Conservation (phyloP, 2,113 vertebrate genomes). For the Gavialis gangeticus region DNA sequence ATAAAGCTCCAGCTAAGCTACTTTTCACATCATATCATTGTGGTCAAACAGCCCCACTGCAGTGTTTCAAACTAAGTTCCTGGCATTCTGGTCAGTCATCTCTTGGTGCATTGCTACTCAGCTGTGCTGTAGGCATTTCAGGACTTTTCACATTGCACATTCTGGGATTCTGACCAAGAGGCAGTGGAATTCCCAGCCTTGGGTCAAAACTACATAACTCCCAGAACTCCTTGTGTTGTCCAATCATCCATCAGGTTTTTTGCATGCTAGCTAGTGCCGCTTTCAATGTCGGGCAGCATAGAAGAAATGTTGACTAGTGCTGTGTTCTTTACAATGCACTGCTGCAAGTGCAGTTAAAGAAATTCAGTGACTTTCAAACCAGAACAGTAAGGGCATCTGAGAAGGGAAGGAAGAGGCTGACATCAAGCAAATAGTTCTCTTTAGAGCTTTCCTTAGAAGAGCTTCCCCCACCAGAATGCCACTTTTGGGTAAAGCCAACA, state of each 20-base stretch:
- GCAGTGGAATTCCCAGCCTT: background rate
- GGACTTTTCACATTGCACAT: background rate
- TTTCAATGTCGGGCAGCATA: background rate
- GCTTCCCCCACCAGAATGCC: background rate
- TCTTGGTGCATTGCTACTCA: background rate
- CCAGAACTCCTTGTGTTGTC: background rate
- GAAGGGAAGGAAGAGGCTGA: background rate
- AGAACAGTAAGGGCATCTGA: background rate
- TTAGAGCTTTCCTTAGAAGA: background rate
- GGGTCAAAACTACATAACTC: rapidly evolving
- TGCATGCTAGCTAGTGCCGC: background rate
- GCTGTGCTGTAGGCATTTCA: rapidly evolving
- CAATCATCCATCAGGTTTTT: background rate
- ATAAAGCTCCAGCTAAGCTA: too few species aligned
- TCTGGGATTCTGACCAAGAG: background rate
- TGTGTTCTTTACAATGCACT: background rate
- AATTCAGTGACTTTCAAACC: background rate
- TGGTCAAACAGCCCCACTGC: background rate
- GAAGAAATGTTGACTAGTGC: background rate
- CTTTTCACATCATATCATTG: too few species aligned
- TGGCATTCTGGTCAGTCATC: background rate
- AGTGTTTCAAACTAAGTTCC: too few species aligned
- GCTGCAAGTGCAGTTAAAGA: background rate
- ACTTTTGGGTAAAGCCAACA: background rate
- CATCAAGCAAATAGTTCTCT: background rate